Conservation (phyloP, 2,888 invertebrate species). For the Dasysyrphus albostriatus region DNA sequence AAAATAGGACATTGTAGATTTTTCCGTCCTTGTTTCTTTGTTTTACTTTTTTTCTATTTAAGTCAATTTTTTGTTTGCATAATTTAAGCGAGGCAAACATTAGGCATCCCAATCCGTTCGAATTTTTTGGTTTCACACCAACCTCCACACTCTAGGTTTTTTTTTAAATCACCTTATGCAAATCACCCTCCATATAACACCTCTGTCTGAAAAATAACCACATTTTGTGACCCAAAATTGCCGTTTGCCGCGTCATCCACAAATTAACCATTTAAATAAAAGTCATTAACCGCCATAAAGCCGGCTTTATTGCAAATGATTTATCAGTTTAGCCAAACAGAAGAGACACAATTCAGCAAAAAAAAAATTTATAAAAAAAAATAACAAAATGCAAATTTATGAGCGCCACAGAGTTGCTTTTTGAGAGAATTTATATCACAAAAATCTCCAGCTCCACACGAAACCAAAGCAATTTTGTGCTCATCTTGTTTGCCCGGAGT, state of each 20-base stretch:
- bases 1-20: too few relatives aligned
- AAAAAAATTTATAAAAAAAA: constrained; percentile 9
- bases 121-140: too few relatives aligned
- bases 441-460: constrained; percentile 25
- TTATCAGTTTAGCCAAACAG: constrained; percentile 57
- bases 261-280: constrained; percentile 67
- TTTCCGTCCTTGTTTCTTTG: too few relatives aligned
- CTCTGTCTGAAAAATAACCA: not conserved
- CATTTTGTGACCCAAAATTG: not conserved
- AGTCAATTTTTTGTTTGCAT: too few relatives aligned
- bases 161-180: too few relatives aligned
- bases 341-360: constrained; percentile 32
- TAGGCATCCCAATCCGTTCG: too few relatives aligned
- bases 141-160: too few relatives aligned
- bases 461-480: constrained; percentile 32
- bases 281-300: constrained; percentile 61
- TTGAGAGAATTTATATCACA: constrained; percentile 20
- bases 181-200: too few relatives aligned
- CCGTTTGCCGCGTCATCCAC: not conserved
- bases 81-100: too few relatives aligned
- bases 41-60: too few relatives aligned
- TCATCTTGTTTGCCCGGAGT: constrained; percentile 9
- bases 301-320: constrained; percentile 66
- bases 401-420: constrained; percentile 24
- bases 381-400: constrained; percentile 60